phyloP scores from a whole-genome alignment of 2,888 invertebrate species.

The Ischnura elegans region DNA sequence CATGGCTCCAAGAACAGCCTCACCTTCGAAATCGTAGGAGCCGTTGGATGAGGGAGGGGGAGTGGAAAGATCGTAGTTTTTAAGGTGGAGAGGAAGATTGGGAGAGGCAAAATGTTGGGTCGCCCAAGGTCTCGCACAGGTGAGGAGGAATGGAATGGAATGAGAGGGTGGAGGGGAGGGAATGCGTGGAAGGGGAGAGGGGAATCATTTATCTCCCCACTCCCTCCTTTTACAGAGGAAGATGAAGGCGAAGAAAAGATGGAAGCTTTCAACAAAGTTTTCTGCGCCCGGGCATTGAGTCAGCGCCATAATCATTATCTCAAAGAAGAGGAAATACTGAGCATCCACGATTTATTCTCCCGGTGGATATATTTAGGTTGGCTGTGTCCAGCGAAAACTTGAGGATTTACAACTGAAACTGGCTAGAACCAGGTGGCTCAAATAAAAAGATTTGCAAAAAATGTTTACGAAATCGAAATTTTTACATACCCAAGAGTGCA shows the following conservation, averaged over 20 bases:
- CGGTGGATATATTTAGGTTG: too few species aligned
- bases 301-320: background rate
- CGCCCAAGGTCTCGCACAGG: background rate
- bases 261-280: background rate
- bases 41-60: background rate
- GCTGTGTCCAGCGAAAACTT: too few species aligned
- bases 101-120: background rate
- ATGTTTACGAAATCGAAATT: too few species aligned
- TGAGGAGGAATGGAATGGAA: background rate
- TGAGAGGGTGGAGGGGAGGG: background rate
- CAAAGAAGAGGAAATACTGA: too few species aligned
- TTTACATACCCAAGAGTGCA: too few species aligned
- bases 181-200: too few species aligned
- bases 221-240: background rate
- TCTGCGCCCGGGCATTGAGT: background rate
- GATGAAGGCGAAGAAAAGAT: background rate
- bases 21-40: background rate
- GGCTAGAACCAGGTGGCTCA: too few species aligned
- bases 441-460: too few species aligned
- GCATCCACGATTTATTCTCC: too few species aligned
- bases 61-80: too few species aligned
- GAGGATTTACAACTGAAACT: too few species aligned
- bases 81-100: too few species aligned
- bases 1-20: background rate
- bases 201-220: background rate